Evolutionary conservation across 2,113 vertebrate species (phyloP).

Genomic region (Coregonus clupeaformis): DNA sequence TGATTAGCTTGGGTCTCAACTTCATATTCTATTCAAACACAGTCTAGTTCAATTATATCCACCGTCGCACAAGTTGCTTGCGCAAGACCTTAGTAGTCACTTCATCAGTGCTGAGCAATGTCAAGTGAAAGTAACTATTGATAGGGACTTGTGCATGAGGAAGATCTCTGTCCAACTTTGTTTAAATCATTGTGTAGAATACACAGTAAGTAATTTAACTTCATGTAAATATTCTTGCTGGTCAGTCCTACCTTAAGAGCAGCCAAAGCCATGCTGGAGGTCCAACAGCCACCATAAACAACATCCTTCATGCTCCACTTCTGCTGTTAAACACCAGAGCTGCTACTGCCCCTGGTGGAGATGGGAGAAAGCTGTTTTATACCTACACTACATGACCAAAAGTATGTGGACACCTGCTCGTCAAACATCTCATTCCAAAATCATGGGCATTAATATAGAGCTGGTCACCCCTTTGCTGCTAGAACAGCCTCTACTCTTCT

Average conservation of each 20-base stretch:
- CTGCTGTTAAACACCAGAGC: neutral
- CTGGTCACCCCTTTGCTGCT: too few species aligned
- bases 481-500: too few species aligned
- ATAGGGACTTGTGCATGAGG: neutral
- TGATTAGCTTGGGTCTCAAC: neutral
- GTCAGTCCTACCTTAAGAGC: neutral
- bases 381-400: too few species aligned
- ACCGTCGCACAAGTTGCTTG: neutral
- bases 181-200: neutral
- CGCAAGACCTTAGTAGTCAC: neutral
- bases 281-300: neutral
- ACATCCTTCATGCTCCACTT: neutral
- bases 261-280: neutral
- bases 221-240: neutral
- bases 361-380: neutral
- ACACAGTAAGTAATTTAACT: neutral
- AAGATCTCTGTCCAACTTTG: neutral
- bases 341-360: neutral
- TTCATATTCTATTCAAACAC: slow-evolving; percentile 19
- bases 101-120: neutral
- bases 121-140: neutral
- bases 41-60: neutral
- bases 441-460: too few species aligned
- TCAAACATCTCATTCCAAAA: too few species aligned
- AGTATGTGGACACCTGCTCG: too few species aligned